phyloP scores from a whole-genome alignment of 2,113 vertebrate genomes.

The Upupa epops region DNA sequence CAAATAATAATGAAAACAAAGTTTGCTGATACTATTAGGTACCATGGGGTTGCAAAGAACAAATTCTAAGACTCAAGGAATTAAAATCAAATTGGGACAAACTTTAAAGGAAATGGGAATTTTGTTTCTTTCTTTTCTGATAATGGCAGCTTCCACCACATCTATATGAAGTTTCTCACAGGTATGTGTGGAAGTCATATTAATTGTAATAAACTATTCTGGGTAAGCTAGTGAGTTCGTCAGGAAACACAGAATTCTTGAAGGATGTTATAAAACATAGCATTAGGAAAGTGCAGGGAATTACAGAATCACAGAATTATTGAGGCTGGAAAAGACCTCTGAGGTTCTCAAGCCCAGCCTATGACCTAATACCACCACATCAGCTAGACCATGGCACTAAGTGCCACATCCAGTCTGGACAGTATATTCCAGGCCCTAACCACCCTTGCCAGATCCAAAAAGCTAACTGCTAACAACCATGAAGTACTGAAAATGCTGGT shows the following conservation, averaged over 20 bases:
- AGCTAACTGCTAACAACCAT: background rate
- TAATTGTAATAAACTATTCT: background rate
- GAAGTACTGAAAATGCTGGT: background rate
- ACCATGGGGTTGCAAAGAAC: background rate
- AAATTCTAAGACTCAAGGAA: background rate
- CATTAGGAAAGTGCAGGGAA: background rate
- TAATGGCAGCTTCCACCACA: background rate
- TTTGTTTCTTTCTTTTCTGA: background rate
- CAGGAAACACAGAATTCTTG: background rate
- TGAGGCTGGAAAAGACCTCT: too few species aligned
- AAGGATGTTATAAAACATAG: background rate
- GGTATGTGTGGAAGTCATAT: background rate
- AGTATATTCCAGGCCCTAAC: too few species aligned
- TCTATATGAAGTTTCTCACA: background rate
- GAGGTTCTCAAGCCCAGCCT: too few species aligned
- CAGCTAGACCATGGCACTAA: too few species aligned
- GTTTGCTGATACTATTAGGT: conserved; percentile 37
- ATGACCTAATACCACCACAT: too few species aligned
- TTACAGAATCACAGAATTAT: too few species aligned
- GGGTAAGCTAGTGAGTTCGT: background rate
- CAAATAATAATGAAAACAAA: conserved; percentile 61
- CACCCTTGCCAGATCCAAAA: background rate
- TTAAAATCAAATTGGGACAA: background rate
- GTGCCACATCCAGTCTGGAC: too few species aligned
- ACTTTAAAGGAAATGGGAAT: background rate